Base-by-base conservation (phyloP, 2,888 invertebrate species). In the Chesias legatella region DNA sequence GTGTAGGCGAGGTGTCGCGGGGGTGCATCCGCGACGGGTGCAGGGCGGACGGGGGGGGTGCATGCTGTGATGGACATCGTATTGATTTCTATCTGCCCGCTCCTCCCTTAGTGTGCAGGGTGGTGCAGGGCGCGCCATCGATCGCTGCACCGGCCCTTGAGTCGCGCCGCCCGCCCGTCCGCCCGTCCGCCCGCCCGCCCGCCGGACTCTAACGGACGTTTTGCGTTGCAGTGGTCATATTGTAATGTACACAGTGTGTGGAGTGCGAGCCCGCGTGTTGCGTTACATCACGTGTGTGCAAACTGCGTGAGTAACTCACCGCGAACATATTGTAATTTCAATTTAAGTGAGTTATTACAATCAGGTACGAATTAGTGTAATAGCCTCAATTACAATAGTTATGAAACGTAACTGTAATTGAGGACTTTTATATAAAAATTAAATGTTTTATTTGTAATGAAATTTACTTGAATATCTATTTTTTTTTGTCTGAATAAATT, bases 31-130 rank as follows among this genome's bases (percentile, higher is more conserved):
- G 72, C 75, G 66, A 48, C 58, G 79, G 80, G 80, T 76, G 79
- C 76, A 73, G 84, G 78, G 89, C 81, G 82, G 88, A 90, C 88
- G 90, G 90, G 90, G 90, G 83, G 90, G 90, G 88, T 89, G 90
- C 90, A 89, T 84, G 85, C 85, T 85, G 86, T 89, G 88, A 85
- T 90, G 90, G 89, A 89, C 89, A 88, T 80, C 83, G 86, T 88
- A 88, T 88, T 84, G 88, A 88, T 88, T 88, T 86, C 84, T 86
- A 86, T 86, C 88, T 88, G 86, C 67, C 84, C 86, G 84, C 85
- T 83, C 84, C 84, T 84, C 85, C 84, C 84, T 79, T 79, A 75
- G 79, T 77, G 84, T 80, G 78, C n/a, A n/a, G n/a, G n/a, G 78
- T 71, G 79, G 77, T 81, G 84, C 83, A 83, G 79, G 79, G 80